Evolutionary conservation across 2,113 vertebrate species (phyloP).

Genomic region (Melanostigma gelatinosum): DNA sequence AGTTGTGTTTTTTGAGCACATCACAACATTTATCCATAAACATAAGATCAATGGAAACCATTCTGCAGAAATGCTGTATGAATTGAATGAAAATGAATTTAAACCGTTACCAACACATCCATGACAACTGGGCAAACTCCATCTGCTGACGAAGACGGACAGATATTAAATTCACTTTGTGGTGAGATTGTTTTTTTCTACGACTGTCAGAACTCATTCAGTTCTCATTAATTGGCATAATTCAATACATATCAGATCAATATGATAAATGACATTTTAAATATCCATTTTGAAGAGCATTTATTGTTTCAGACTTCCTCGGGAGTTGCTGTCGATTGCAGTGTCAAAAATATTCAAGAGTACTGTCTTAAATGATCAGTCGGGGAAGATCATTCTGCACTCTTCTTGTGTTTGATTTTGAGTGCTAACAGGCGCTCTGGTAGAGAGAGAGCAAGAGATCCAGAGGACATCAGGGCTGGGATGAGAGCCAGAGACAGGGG

Average conservation of each 20-base stretch:
- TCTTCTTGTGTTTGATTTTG: slow-evolving; percentile 25
- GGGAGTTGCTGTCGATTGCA: background rate
- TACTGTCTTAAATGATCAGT: background rate
- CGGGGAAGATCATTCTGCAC: background rate
- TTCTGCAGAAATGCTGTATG: background rate
- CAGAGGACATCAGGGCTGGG: slow-evolving; percentile 31
- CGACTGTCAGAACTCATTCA: background rate
- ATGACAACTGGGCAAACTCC: background rate
- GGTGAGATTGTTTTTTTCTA: background rate
- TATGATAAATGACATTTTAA: background rate
- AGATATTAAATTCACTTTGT: background rate
- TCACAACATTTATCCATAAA: background rate
- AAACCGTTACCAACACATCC: background rate
- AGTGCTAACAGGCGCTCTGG: background rate
- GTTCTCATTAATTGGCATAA: background rate
- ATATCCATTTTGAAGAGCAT: background rate
- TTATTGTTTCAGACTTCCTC: background rate
- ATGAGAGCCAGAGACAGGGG: slow-evolving; percentile 40
- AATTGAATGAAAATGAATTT: background rate
- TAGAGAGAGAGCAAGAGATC: slow-evolving; percentile 15
- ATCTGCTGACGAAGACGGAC: background rate
- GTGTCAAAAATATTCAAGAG: background rate
- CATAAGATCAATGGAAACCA: background rate
- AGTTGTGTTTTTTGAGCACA: background rate
- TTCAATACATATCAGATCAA: background rate